Percentiles rank a stretch among this genome's conserved stretches.
Evolutionary conservation across 2,888 invertebrate species (phyloP).

Genomic region (Bellardia bayeri): DNA sequence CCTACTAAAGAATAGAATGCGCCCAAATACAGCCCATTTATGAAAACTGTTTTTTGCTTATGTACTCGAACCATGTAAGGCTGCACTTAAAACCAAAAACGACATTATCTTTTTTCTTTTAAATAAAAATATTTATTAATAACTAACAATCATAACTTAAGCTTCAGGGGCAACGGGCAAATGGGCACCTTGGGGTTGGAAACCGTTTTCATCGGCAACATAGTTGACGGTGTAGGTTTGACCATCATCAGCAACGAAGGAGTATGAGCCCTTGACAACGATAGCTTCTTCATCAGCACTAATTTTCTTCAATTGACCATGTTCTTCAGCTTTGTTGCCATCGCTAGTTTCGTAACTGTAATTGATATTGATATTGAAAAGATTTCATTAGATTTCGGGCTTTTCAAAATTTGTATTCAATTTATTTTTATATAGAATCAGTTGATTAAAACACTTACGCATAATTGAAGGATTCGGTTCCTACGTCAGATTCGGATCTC

Average conservation of each 20-base stretch:
- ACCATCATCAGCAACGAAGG: conserved; percentile 76
- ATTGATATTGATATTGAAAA: background rate
- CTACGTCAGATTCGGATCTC: conserved; percentile 85
- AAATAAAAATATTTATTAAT: conserved; percentile 45
- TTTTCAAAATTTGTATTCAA: too few species aligned
- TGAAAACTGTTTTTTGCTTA: too few species aligned
- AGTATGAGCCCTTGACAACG: conserved; percentile 74
- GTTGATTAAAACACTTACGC: conserved; percentile 84
- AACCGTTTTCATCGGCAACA: conserved; percentile 76
- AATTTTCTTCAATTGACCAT: conserved; percentile 70
- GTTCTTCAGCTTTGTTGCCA: conserved; percentile 71
- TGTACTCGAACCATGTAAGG: too few species aligned
- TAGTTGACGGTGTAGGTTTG: conserved; percentile 75
- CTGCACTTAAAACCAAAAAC: background rate
- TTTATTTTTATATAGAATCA: background rate
- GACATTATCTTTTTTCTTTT: background rate
- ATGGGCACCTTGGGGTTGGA: conserved; percentile 78
- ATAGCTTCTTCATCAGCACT: conserved; percentile 74
- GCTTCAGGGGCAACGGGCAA: conserved; percentile 77
- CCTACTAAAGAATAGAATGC: too few species aligned
- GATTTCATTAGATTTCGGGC: too few species aligned
- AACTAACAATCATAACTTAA: conserved; percentile 57
- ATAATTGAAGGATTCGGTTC: conserved; percentile 83
- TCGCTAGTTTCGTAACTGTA: conserved; percentile 77
- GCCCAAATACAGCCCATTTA: too few species aligned